Base-by-base conservation (phyloP, 2,888 invertebrate species). In the Ametastegia equiseti region DNA sequence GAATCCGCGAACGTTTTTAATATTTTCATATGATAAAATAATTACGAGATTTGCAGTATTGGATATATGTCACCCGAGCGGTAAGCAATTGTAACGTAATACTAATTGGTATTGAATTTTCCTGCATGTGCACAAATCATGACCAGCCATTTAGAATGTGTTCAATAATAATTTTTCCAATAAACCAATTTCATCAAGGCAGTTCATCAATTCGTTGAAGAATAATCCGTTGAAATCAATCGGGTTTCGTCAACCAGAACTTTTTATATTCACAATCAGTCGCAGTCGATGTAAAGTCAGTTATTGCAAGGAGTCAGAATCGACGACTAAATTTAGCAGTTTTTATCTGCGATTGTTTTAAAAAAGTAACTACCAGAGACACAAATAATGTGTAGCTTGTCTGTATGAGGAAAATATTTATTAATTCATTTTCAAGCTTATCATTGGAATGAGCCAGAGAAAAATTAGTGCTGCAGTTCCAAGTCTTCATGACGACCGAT, bases 21-120 rank as follows among this genome's bases (percentile, higher is more conserved):
- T 65, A 65, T 36, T 65, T 39, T 36, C 65, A 23, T 65, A 65
- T 65, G 36, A 19, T 65, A n/a, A 65, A 65, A 15, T 13, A 15
- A 65, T 36, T 36, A 36, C 36, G 65, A 33, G 19, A 65, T 36
- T 65, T 19, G 13, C 36, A 36, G 36, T 65, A 65, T 33, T n/a
- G 65, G 36, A 36, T 65, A 65, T 13, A 65, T 4, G 36, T 33
- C 65, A 19, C 7, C 30, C 7, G 1, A 2, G 1, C n/a, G 65
- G 36, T 65, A 65, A 19, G 36, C 36, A n/a, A 33, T 36, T n/a
- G n/a, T n/a, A 36, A n/a, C n/a, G 65, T 9, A 19, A 65, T 65
- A 57, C 11, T 27, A n/a, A n/a, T n/a, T 65, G 15, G 7, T 36
- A 65, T 65, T n/a, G 19, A 36, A 65, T n/a, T 33, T 36, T 33